Percentiles rank a stretch among this genome's conserved stretches.
phyloP scores from a whole-genome alignment of 2,797 vertebrate species.

The Syngnathus acus region DNA sequence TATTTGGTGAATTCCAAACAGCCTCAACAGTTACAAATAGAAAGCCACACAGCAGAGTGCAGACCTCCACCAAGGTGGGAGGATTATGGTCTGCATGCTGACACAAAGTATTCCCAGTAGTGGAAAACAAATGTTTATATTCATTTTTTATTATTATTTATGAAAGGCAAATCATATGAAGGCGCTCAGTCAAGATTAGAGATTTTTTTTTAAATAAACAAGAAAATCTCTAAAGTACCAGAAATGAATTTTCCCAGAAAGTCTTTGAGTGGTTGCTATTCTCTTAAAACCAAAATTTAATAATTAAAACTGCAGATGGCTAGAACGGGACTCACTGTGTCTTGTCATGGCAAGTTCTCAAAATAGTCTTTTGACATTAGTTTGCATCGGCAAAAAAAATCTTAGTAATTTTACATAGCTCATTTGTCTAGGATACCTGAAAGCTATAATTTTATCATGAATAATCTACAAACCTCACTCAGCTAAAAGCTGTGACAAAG shows the following conservation, averaged over 20 bases:
- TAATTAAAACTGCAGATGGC: background rate
- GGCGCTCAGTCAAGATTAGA: background rate
- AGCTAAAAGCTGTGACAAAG: background rate
- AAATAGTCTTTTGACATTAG: background rate
- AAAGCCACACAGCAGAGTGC: background rate
- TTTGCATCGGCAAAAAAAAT: too few relatives aligned
- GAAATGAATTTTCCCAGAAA: too few relatives aligned
- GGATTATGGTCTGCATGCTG: background rate
- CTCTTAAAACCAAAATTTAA: too few relatives aligned
- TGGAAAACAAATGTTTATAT: background rate
- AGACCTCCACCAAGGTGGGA: background rate
- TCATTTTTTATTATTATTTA: background rate
- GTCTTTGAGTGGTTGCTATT: too few relatives aligned
- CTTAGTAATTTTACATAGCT: too few relatives aligned
- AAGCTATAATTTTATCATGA: background rate
- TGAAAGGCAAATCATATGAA: background rate
- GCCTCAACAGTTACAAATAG: background rate
- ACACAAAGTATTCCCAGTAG: background rate
- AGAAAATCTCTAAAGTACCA: too few relatives aligned
- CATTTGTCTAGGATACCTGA: too few relatives aligned
- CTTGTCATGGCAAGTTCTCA: background rate
- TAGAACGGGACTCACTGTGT: background rate
- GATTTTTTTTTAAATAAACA: background rate
- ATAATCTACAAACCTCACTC: background rate
- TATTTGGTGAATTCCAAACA: background rate